Evolutionary conservation across 64 coral and sea anemone genomes (phyloP).

Genomic region (Porites australiensis): DNA sequence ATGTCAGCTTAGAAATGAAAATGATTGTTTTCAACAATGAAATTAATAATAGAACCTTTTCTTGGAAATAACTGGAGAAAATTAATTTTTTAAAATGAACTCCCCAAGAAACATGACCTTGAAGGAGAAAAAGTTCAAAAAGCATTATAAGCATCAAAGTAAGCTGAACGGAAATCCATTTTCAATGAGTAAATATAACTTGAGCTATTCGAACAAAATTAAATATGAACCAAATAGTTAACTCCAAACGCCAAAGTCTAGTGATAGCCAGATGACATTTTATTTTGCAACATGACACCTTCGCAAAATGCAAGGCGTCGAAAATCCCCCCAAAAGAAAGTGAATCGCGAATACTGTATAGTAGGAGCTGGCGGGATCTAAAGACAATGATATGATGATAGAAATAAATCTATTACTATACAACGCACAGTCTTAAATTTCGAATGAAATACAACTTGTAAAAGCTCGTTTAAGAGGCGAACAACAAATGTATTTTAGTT

Average conservation of each 20-base stretch:
- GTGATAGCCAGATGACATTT: background rate
- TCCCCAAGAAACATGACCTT: background rate
- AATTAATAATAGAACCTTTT: background rate
- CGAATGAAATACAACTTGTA: too few relatives aligned
- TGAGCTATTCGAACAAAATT: background rate
- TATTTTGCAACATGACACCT: background rate
- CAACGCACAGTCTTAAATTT: too few relatives aligned
- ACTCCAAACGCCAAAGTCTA: slow-evolving; percentile 8
- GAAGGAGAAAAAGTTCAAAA: background rate
- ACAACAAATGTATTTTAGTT: too few relatives aligned
- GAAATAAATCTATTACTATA: too few relatives aligned
- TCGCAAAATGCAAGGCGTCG: too few relatives aligned
- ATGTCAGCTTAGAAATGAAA: too few relatives aligned
- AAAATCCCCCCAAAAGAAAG: background rate
- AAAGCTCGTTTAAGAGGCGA: background rate
- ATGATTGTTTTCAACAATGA: background rate
- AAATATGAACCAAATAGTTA: background rate
- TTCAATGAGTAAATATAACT: background rate
- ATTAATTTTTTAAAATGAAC: slow-evolving; percentile 1
- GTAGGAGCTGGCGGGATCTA: too few relatives aligned
- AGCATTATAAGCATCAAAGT: background rate
- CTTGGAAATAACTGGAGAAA: background rate
- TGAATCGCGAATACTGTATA: too few relatives aligned
- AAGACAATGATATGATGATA: too few relatives aligned
- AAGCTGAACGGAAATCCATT: background rate